These are phyloP conservation scores for Poeciliopsis presidionis DNA, from an alignment of 2,797 vertebrate species.

Conservation along the genomic window DNA sequence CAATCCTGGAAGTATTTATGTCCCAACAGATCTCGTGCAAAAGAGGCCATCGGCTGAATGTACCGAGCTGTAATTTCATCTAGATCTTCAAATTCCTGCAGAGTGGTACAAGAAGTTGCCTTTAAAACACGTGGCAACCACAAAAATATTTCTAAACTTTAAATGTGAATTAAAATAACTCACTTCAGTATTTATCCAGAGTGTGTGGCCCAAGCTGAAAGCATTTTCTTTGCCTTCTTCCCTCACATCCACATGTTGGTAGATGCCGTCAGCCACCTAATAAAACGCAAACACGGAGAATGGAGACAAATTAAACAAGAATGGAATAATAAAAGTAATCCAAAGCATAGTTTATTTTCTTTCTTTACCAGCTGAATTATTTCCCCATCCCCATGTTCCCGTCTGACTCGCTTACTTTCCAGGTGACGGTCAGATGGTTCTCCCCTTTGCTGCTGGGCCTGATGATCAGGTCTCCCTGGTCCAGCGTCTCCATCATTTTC, in stretches of 20 bases:
- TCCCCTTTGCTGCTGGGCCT: constrained; percentile 98
- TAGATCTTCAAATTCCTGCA: constrained; percentile 98
- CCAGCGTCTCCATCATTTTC: constrained; percentile 99
- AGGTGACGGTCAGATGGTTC: constrained; percentile 97
- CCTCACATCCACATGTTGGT: constrained; percentile 96
- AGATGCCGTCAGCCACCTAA: constrained; percentile 93
- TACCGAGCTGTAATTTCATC: constrained; percentile 98
- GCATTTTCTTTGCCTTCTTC: constrained; percentile 99
- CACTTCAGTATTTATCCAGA: constrained; percentile 97
- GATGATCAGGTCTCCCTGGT: constrained; percentile 97
- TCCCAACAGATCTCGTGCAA: constrained; percentile 92
- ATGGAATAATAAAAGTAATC: neutral
- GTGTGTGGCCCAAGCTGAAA: constrained; percentile 95
- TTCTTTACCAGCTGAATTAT: neutral
- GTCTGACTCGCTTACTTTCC: constrained; percentile 82
- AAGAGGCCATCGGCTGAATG: constrained; percentile 98
- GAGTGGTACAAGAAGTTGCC: constrained; percentile 8
- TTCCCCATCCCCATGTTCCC: neutral
- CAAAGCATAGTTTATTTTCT: neutral
- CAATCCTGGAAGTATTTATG: constrained; percentile 99
- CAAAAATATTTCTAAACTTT: neutral
- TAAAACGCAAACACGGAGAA: constrained; percentile 1
- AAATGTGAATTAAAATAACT: neutral
- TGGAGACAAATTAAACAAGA: neutral
- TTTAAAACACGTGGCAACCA: constrained; percentile 7